Evolutionary conservation across 92 coral and sea anemone genomes (phyloP), one percentile per base, ranked within the genome.

Genomic region (Epizoanthus ramosus): DNA sequence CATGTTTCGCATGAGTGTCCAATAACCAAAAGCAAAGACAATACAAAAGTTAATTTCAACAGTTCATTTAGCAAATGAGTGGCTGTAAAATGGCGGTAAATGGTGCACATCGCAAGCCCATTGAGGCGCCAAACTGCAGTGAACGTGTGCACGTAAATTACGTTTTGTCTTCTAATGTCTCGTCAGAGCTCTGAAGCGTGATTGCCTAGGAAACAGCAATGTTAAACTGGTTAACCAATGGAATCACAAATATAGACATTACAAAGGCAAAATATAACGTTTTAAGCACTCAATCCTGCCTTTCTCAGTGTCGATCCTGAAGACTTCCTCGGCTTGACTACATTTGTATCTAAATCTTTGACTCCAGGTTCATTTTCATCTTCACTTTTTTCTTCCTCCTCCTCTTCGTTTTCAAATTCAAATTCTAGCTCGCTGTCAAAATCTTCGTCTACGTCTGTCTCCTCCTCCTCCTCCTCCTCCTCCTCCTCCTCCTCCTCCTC

Each of bases 391-490:
- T 71, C 86, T 10, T 76, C 80, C 25, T 37, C 87, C 70, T 73
- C 86, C 15, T 84, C 86, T 4, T 79, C 39, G 21, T 56, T 85
- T 22, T 56, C 88, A 58, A 76, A 43, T 17, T 85, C 85, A 23
- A 72, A 57, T 18, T 84, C 83, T 17, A 4, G 31, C n/a, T 68
- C 89, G 31, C 70, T 77, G 16, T 67, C 57, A 22, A 47, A 52
- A 10, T 61, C 74, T 10, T 76, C 77, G 13, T 53, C 80, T 31
- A 68, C 66, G 3, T 83, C 85, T 9, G 53, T 35, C 45, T 25
- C 33, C 54, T 43, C 67, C 14, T 57, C 22, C 68, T 75, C 79
- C 41, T 70, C 77, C 28, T 52, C 23, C 14, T 67, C 52, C 58
- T 60, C 19, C 35, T 84, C 66, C 31, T 28, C 31, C 33, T 24